These are phyloP conservation scores for Hydractinia symbiolongicarpus DNA, from an alignment of 30 jellyfish, hydroid and myxozoan genomes.

Conservation along the genomic window DNA sequence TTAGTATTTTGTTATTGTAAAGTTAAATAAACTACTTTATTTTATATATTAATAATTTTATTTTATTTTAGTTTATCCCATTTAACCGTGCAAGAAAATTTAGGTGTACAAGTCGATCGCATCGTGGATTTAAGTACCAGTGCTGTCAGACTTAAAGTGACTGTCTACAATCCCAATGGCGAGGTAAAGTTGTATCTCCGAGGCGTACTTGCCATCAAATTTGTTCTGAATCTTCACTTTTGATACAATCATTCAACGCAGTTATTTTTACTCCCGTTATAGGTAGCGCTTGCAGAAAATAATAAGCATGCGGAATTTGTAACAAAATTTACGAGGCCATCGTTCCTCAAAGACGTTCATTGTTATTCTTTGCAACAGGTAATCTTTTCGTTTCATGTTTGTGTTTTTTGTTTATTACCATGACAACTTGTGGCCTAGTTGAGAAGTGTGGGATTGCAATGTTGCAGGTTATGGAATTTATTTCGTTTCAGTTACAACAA, in stretches of 20 bases:
- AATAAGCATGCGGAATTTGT: neutral
- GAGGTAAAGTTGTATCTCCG: neutral
- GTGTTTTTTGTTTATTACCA: neutral
- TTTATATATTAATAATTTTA: neutral
- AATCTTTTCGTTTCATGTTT: neutral
- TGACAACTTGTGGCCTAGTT: neutral
- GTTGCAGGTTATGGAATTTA: neutral
- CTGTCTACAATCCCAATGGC: neutral
- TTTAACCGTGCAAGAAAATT: neutral
- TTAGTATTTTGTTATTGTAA: too few species aligned
- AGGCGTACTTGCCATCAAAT: too few species aligned
- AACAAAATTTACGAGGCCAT: constrained; percentile 4
- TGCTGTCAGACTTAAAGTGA: neutral
- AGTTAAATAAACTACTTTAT: too few species aligned
- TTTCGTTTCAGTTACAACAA: too few species aligned
- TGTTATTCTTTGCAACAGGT: constrained; percentile 3
- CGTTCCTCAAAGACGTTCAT: constrained; percentile 13
- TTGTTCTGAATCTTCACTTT: too few species aligned
- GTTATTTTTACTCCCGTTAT: neutral
- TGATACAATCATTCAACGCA: too few species aligned
- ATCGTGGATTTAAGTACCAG: neutral
- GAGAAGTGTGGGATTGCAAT: neutral
- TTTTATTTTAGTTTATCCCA: neutral
- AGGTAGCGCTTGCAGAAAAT: constrained; percentile 1
- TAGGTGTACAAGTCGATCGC: neutral